Percentiles rank a stretch among this genome's conserved stretches.
phyloP scores from a whole-genome alignment of 1,140 invertebrate genomes.

The Drosophila littoralis region DNA sequence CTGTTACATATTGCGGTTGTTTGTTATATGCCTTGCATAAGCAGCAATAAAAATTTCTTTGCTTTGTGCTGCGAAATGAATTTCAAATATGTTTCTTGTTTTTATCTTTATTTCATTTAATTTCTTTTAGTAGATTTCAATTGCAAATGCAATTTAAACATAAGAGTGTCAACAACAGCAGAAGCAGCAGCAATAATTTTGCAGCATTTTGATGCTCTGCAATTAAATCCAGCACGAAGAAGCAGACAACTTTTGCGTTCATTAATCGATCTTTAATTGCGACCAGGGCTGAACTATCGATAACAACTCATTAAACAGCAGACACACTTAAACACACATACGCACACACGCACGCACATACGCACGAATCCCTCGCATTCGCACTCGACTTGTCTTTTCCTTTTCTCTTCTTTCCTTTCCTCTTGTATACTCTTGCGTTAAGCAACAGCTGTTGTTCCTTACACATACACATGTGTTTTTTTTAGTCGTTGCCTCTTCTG shows the following conservation, averaged over 20 bases:
- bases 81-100: background rate
- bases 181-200: background rate
- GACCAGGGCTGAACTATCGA: slow-evolving; percentile 50
- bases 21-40: background rate
- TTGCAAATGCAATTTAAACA: slow-evolving; percentile 13
- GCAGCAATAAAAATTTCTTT: background rate
- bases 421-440: background rate
- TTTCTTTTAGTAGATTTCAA: slow-evolving; percentile 5
- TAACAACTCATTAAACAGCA: slow-evolving; percentile 26
- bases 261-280: slow-evolving; percentile 49
- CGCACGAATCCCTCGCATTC: slow-evolving; percentile 12
- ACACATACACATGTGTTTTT: background rate
- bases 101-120: background rate
- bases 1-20: background rate
- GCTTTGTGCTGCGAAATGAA: too few relatives aligned
- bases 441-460: slow-evolving; percentile 46
- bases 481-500: background rate
- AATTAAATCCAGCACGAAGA: background rate
- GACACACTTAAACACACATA: slow-evolving; percentile 2
- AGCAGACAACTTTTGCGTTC: slow-evolving; percentile 11
- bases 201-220: slow-evolving; percentile 2
- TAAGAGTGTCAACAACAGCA: background rate
- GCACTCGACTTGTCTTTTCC: background rate
- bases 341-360: background rate
- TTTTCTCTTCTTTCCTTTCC: background rate